Percentiles rank a stretch among this genome's conserved stretches.
These are phyloP conservation scores for Carposina sasakii DNA, from an alignment of 1,140 invertebrate genomes.

Conservation along the genomic window DNA sequence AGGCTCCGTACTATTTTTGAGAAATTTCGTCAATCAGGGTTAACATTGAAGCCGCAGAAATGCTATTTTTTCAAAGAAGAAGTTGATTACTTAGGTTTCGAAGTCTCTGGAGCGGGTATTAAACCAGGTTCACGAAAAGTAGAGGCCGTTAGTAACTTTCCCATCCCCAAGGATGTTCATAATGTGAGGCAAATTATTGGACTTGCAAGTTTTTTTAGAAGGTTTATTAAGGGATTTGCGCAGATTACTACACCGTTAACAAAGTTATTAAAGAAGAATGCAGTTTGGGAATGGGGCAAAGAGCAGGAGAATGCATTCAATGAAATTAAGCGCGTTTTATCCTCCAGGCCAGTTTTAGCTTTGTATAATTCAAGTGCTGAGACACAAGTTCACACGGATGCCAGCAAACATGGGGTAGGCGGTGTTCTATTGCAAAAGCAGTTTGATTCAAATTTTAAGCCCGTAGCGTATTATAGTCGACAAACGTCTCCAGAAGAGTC, in stretches of 20 bases:
- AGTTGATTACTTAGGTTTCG: constrained; percentile 18
- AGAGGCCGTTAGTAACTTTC: constrained; percentile 11
- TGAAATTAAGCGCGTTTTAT: constrained; percentile 25
- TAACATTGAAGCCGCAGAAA: constrained; percentile 14
- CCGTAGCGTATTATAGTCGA: constrained; percentile 10
- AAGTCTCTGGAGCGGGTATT: neutral
- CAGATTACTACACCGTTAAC: constrained; percentile 27
- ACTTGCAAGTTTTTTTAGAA: constrained; percentile 22
- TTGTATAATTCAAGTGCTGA: constrained; percentile 35
- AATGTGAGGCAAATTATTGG: constrained; percentile 12
- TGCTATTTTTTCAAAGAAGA: constrained; percentile 8
- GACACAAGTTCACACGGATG: constrained; percentile 13
- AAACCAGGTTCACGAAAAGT: constrained; percentile 2
- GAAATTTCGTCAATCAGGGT: constrained; percentile 5
- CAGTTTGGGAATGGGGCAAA: constrained; percentile 28
- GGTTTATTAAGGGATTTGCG: constrained; percentile 28
- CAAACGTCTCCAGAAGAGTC: constrained; percentile 2
- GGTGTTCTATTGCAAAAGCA: constrained; percentile 13
- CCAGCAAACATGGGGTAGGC: neutral
- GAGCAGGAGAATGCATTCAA: constrained; percentile 15
- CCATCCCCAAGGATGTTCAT: constrained; percentile 20
- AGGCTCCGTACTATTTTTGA: constrained; percentile 4
- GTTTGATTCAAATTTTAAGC: constrained; percentile 17
- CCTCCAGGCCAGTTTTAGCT: constrained; percentile 29
- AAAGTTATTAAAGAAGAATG: constrained; percentile 28